These are phyloP conservation scores for Drosophila quadrilineata DNA, from an alignment of 1,140 invertebrate genomes.

Conservation along the genomic window DNA sequence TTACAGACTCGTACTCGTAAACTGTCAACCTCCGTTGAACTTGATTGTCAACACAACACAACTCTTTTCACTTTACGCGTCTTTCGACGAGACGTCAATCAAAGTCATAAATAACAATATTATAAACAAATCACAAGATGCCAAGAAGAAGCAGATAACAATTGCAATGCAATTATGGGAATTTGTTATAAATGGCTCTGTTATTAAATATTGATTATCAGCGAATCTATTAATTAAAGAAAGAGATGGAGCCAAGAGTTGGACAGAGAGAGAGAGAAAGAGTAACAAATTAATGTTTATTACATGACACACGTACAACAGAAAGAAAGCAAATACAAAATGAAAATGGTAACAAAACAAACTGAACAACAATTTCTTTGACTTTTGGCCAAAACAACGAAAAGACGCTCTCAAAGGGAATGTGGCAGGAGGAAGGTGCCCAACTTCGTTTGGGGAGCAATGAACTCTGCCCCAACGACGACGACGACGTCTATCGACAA, in stretches of 20 bases:
- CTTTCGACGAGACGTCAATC: too few relatives aligned
- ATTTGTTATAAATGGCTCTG: constrained; percentile 50
- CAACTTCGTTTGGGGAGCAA: constrained; percentile 3
- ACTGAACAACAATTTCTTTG: constrained; percentile 22
- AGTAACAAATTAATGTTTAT: constrained; percentile 62
- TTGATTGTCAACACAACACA: constrained; percentile 17
- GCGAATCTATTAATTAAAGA: constrained; percentile 28
- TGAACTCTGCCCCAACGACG: constrained; percentile 12
- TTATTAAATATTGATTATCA: constrained; percentile 66
- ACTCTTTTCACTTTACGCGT: constrained; percentile 32
- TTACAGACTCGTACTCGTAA: background rate
- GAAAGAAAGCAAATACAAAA: constrained; percentile 49
- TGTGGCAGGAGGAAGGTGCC: background rate
- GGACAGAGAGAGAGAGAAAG: constrained; percentile 53
- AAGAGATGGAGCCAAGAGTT: too few relatives aligned
- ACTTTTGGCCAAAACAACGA: constrained; percentile 27
- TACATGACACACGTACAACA: constrained; percentile 50
- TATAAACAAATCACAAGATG: background rate
- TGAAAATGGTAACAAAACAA: constrained; percentile 21
- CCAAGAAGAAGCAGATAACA: too few relatives aligned
- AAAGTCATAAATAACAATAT: constrained; percentile 6
- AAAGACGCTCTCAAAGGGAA: background rate
- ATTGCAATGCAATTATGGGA: constrained; percentile 30
- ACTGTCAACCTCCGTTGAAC: constrained; percentile 19
- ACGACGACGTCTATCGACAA: constrained; percentile 31